phyloP scores from a whole-genome alignment of 2,888 invertebrate genomes.

The Chironomus riparius region DNA sequence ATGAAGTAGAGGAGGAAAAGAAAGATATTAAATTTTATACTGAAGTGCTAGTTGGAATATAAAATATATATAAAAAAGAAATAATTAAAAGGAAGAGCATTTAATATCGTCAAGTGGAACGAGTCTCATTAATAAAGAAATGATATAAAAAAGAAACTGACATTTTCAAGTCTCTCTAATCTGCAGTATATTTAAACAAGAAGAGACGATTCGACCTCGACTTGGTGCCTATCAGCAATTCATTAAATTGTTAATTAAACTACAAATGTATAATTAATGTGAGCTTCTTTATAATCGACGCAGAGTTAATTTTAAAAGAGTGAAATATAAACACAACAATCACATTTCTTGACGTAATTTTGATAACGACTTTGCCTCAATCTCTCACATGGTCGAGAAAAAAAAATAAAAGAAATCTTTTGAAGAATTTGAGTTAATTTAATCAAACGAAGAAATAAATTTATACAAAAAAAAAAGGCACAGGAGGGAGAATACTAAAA shows the following conservation, averaged over 20 bases:
- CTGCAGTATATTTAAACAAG: background rate
- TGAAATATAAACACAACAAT: constrained; percentile 16
- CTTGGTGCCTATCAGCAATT: constrained; percentile 14
- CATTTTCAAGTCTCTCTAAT: constrained; percentile 5
- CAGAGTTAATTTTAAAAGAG: background rate
- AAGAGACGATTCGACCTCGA: background rate
- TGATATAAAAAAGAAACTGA: constrained; percentile 1
- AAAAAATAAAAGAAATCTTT: too few relatives aligned
- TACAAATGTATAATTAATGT: constrained; percentile 7
- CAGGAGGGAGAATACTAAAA: constrained; percentile 8
- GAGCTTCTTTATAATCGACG: background rate
- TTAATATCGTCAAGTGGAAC: constrained; percentile 8
- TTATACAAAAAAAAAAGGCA: background rate
- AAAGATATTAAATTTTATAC: background rate
- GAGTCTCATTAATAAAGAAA: background rate
- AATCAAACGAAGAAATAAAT: too few relatives aligned
- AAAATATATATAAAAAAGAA: background rate
- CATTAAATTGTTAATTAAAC: constrained; percentile 24
- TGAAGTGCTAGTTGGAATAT: background rate
- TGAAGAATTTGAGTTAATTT: too few relatives aligned
- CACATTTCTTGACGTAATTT: background rate
- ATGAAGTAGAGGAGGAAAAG: too few relatives aligned
- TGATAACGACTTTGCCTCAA: constrained; percentile 4
- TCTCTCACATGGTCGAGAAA: background rate
- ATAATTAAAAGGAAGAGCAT: background rate